Conservation (phyloP, 2,797 vertebrate species). For the Numenius phaeopus region DNA sequence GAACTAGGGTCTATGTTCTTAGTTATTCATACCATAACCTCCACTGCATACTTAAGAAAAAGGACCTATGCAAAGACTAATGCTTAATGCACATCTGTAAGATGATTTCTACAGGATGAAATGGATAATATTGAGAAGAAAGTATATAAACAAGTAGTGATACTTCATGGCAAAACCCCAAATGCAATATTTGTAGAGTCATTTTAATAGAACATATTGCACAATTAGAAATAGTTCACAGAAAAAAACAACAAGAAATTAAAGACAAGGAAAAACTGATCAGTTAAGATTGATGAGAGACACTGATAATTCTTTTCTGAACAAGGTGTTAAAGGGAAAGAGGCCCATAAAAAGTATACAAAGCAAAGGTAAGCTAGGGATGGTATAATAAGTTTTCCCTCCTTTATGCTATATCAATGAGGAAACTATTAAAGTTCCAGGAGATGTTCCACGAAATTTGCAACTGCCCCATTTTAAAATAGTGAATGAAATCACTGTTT, state of each 20-base stretch:
- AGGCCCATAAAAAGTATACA: not conserved
- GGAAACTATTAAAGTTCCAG: not conserved
- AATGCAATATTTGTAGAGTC: not conserved
- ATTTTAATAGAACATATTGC: not conserved
- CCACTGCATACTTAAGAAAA: not conserved
- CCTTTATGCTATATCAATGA: not conserved
- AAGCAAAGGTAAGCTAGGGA: not conserved
- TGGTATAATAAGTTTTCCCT: not conserved
- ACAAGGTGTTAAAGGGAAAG: not conserved
- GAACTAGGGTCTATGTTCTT: not conserved
- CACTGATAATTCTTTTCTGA: not conserved
- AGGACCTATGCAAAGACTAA: not conserved
- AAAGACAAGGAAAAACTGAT: not conserved
- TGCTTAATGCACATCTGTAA: not conserved
- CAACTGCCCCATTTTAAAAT: not conserved
- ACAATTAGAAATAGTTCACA: not conserved
- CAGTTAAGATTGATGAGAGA: not conserved
- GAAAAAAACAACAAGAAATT: not conserved
- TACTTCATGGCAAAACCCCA: not conserved
- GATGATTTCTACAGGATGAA: not conserved
- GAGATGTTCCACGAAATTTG: not conserved
- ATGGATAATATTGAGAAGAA: not conserved
- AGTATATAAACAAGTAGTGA: not conserved
- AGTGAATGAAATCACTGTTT: not conserved
- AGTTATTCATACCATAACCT: not conserved